Base-by-base conservation (phyloP, 1,140 invertebrate genomes). In the Tetranychus cinnabarinus region DNA sequence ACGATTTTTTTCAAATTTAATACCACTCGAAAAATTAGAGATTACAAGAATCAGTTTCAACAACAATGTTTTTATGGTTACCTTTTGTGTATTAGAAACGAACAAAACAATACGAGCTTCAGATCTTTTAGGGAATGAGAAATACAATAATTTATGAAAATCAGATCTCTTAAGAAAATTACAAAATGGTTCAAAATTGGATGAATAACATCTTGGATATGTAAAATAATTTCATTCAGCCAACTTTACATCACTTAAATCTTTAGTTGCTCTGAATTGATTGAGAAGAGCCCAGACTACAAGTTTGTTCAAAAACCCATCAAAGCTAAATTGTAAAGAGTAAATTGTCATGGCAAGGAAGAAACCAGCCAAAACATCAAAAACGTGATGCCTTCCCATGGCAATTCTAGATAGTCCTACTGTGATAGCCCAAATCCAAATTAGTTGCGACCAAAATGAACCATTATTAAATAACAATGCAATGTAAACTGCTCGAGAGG, bases 401-500 rank as follows among this genome's bases (percentile, higher is more conserved):
- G 91, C 69, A 45, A 93, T 72, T 67, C 92, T 76, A 6, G 89
- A 93, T 0, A 86, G 47, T 62, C 79, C 81, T 2, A 96, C 80
- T 34, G 81, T 73, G 1, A 78, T 68, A 5, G 80, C 76, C 90
- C 90, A 95, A 0, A 80, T 76, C 3, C 83, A 65, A 6, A 60
- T 52, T n/a, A 7, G 7, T 52, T 52, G 6, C 23, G 69, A 62
- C 4, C 68, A 61, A 85, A 81, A 67, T 5, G 57, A 66, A 33
- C 50, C 42, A 58, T 59, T 62, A 45, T 61, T 47, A 48, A 63
- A 63, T 39, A 72, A 67, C 2, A 88, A 84, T 1, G 80, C 74
- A 15, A 97, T 72, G 69, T 87, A 80, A 12, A 82, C 77, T 10
- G 87, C 80, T 67, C 93, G 74, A n/a, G 88, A 89, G 1, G 87